These are phyloP conservation scores for Scolopax bukidnonensis DNA, from an alignment of 2,797 vertebrate genomes.

Conservation along the genomic window DNA sequence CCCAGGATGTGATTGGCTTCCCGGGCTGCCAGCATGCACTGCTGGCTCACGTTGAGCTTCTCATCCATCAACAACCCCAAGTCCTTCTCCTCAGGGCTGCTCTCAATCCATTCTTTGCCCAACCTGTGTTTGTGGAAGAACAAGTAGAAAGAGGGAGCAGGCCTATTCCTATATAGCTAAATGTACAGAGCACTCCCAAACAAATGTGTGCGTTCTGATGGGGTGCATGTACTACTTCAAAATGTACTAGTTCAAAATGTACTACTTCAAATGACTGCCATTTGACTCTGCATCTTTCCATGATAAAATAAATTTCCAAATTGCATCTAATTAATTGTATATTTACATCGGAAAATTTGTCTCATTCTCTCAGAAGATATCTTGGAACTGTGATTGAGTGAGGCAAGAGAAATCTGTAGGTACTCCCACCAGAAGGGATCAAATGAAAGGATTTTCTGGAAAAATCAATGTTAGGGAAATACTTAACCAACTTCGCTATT, in stretches of 20 bases:
- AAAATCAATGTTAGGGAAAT: background rate
- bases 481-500: background rate
- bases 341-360: background rate
- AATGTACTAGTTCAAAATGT: background rate
- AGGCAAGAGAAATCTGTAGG: background rate
- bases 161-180: background rate
- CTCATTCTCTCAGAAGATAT: too few species aligned
- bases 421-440: background rate
- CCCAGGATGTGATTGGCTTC: too few species aligned
- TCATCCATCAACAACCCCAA: too few species aligned
- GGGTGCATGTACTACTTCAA: background rate
- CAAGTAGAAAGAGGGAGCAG: background rate
- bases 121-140: background rate
- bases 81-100: too few species aligned
- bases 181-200: background rate
- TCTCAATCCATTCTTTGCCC: too few species aligned
- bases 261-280: background rate
- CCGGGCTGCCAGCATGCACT: too few species aligned
- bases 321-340: background rate
- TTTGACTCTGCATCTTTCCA: background rate
- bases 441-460: background rate
- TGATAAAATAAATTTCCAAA: background rate
- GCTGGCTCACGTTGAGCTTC: too few species aligned
- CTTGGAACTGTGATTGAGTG: background rate
- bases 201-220: background rate